Evolutionary conservation across 2,113 vertebrate genomes (phyloP), one percentile per base, ranked within the genome.

Genomic region (Ranitomeya imitator): DNA sequence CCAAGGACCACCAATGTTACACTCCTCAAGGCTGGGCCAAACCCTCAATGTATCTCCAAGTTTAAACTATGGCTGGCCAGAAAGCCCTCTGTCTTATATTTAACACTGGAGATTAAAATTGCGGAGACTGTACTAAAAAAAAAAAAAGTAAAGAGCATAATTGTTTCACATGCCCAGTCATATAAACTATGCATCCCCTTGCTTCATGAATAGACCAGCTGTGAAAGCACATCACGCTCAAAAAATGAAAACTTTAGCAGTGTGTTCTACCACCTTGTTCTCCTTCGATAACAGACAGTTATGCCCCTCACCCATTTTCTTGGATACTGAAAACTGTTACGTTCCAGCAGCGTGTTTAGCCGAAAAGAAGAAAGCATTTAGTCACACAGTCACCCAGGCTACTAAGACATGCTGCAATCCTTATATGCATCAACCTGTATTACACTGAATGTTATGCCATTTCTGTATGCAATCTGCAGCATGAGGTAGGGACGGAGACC

Each of bases 131-230:
- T 94, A 93, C 95, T 96, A 95, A 96, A 93, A 95, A 96, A 95
- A 97, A 95, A 96, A 95, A 97, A 97, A 95, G 91, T 95, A 93
- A 95, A 96, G 96, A 95, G 95, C 92, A 94, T 95, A 96, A 97
- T 94, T 97, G 96, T 96, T 69, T 95, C 94, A 90, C 96, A 97
- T 97, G 97, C 96, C 96, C 96, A 95, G 95, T 91, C 93, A 96
- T 97, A 96, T 95, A 93, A 96, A 96, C 95, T 96, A 91, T 92
- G 85, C 92, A 94, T 96, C 94, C 91, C 93, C 96, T 52, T 52
- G 88, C 91, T 94, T 65, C 94, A 91, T 92, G 96, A 97, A 96
- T 91, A 93, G 93, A 54, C 91, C 96, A 98, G 96, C 96, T 98
- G 96, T 93, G 96, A 97, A 95, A 61, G 26, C 15, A 31, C 95